phyloP scores from a whole-genome alignment of 2,888 invertebrate species.

The Helleia helle region DNA sequence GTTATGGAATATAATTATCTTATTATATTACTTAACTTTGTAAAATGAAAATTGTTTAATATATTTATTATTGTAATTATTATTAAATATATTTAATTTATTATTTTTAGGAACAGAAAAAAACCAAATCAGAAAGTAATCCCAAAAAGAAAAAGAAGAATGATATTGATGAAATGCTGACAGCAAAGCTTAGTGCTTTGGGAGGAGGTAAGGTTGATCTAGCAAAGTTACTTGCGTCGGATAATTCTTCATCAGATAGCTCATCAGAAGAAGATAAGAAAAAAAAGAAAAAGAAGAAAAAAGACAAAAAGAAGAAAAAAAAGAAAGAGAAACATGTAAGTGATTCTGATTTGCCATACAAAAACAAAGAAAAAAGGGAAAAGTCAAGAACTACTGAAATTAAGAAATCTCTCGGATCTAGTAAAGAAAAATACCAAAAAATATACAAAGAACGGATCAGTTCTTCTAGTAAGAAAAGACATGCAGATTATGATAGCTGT shows the following conservation, averaged over 20 bases:
- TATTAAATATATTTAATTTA: too few species aligned
- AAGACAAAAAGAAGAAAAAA: conserved; percentile 36
- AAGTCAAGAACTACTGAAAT: conserved; percentile 26
- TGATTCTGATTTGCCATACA: conserved; percentile 21
- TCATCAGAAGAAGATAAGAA: conserved; percentile 32
- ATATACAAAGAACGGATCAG: conserved; percentile 2
- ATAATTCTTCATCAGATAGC: conserved; percentile 36
- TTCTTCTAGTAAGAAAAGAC: conserved; percentile 6
- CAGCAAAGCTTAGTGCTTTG: conserved; percentile 80
- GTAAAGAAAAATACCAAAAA: conserved; percentile 5
- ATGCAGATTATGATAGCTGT: neutral
- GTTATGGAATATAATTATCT: too few species aligned
- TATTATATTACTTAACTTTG: too few species aligned
- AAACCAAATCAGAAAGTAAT: conserved; percentile 66
- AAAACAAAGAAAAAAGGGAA: conserved; percentile 28
- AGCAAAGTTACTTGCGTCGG: conserved; percentile 47
- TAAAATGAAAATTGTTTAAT: too few species aligned
- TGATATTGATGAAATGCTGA: conserved; percentile 79
- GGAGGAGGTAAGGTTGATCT: conserved; percentile 55
- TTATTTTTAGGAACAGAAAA: conserved; percentile 45
- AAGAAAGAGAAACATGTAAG: conserved; percentile 14
- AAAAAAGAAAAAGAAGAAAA: conserved; percentile 41
- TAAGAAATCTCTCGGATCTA: conserved; percentile 6
- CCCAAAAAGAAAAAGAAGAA: conserved; percentile 47
- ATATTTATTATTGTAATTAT: too few species aligned